Evolutionary conservation across 2,797 vertebrate genomes (phyloP).

Genomic region (Darevskia nairensis): DNA sequence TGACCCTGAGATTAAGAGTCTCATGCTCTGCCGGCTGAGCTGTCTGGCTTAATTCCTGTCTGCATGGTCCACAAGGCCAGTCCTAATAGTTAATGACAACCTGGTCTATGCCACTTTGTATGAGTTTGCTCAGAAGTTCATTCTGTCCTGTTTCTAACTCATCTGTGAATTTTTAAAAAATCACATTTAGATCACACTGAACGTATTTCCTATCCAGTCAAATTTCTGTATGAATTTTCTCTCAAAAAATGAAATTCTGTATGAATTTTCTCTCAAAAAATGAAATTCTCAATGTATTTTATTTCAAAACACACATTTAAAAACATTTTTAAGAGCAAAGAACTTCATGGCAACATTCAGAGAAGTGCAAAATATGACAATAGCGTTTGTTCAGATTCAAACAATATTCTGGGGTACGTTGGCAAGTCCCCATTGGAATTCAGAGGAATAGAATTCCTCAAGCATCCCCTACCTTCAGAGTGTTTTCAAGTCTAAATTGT

Average conservation of each 20-base stretch:
- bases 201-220: not conserved
- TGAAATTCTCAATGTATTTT: not conserved
- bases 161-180: not conserved
- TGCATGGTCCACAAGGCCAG: too few relatives aligned
- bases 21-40: too few relatives aligned
- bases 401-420: too few relatives aligned
- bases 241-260: not conserved
- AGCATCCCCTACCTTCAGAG: not conserved
- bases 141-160: not conserved
- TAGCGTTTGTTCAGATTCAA: too few relatives aligned
- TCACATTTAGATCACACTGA: not conserved
- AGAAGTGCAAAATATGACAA: too few relatives aligned
- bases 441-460: not conserved
- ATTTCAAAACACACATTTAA: too few relatives aligned
- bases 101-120: not conserved
- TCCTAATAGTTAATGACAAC: not conserved
- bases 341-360: too few relatives aligned
- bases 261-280: not conserved
- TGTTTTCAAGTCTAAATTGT: not conserved
- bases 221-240: not conserved
- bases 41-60: not conserved
- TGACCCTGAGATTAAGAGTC: too few relatives aligned
- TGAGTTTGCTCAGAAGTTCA: not conserved
- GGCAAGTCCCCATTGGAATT: not conserved
- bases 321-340: too few relatives aligned